Evolutionary conservation across 2,888 invertebrate genomes (phyloP), one percentile per base, ranked within the genome.

Genomic region (Drosophila maculinotata): DNA sequence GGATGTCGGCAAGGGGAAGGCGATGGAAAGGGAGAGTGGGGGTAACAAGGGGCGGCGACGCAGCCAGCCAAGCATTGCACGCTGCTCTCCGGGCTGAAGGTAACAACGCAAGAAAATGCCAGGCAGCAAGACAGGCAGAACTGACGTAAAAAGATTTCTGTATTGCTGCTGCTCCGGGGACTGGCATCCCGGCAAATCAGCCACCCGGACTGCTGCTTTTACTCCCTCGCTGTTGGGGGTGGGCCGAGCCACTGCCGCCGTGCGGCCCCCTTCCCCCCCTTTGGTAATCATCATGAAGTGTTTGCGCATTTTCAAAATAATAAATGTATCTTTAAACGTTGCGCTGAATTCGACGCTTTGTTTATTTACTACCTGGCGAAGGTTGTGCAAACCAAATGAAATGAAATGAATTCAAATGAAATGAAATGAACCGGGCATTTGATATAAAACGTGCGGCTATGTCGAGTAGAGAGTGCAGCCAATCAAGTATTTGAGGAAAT

Each of bases 101-200:
- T 84, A 86, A 84, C 87, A 88, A 89, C 85, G 89, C 86, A 89
- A 87, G 85, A 89, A 89, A 89, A 89, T 89, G 90, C 89, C 89
- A 90, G 84, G 87, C 89, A 88, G 79, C 84, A 90, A 90, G 90
- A 90, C 89, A 87, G 77, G 75, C 87, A 86, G 81, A 87, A 85
- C 86, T 87, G 86, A 87, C 77, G 81, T 85, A 77, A 82, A 87
- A 85, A 84, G 86, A 84, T 86, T 86, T 86, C 69, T 78, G 69
- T 65, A 62, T 10, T 38, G 60, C 28, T 38, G 60, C 28, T 54
- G 47, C 47, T 66, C 66, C 65, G 38, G 64, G 69, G 49, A 58
- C 52, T 36, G 59, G 52, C 49, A 69, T 28, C 44, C 49, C 57
- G 63, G 49, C 48, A 45, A 45, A 45, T 25, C 56, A 44, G 42